Percentiles rank a stretch among this genome's conserved stretches.
Evolutionary conservation across 1,140 invertebrate species (phyloP).

Genomic region (Drosophila sechellia): DNA sequence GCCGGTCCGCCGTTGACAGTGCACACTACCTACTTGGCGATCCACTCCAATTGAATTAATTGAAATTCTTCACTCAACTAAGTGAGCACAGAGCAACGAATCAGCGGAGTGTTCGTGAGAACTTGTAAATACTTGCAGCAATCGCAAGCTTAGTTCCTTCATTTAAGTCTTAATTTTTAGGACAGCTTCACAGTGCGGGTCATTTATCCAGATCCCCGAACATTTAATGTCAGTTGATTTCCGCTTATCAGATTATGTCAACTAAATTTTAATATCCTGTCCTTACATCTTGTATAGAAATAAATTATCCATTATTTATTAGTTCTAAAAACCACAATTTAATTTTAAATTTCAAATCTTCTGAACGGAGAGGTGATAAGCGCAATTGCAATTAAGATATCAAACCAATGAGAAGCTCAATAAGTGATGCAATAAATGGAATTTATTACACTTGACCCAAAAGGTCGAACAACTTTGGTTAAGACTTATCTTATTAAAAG

Average conservation of each 20-base stretch:
- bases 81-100: conserved; percentile 45
- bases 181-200: conserved; percentile 13
- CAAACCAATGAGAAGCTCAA: not conserved
- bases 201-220: not conserved
- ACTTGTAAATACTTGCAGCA: conserved; percentile 32
- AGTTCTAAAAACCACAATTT: no score
- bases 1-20: conserved; percentile 9
- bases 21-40: conserved; percentile 44
- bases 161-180: conserved; percentile 30
- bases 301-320: no score
- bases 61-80: conserved; percentile 78
- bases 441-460: conserved; percentile 6
- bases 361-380: not conserved
- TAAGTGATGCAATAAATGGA: conserved; percentile 8
- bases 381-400: not conserved
- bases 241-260: no score
- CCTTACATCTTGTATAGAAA: no score
- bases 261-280: no score
- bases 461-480: not conserved
- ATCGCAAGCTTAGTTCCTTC: conserved; percentile 32
- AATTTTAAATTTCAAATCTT: not conserved
- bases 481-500: no score
- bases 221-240: no score
- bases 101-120: conserved; percentile 40
- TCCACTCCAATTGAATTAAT: conserved; percentile 77